phyloP scores from a whole-genome alignment of 2,113 vertebrate species.

The Oryzias curvinotus region DNA sequence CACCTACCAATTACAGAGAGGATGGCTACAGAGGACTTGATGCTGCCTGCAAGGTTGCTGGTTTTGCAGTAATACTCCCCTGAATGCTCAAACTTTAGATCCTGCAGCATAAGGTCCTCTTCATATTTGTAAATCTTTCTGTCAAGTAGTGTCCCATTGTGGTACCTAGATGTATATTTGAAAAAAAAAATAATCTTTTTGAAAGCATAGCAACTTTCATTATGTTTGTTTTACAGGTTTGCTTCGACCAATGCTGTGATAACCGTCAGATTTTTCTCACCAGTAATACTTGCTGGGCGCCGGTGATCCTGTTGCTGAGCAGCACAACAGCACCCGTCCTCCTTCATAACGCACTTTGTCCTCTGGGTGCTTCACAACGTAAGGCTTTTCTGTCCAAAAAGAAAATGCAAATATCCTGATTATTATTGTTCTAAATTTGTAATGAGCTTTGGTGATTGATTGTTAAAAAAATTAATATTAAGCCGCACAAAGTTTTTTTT shows the following conservation, averaged over 20 bases:
- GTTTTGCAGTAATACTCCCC: slow-evolving; percentile 92
- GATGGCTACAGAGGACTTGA: slow-evolving; percentile 80
- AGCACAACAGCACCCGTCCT: slow-evolving; percentile 89
- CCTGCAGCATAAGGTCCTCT: slow-evolving; percentile 78
- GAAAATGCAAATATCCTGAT: slow-evolving; percentile 25
- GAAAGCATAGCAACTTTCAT: background rate
- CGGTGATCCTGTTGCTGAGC: slow-evolving; percentile 86
- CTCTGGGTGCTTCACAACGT: slow-evolving; percentile 89
- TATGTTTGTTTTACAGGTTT: background rate
- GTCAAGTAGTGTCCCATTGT: slow-evolving; percentile 89
- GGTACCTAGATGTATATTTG: slow-evolving; percentile 81
- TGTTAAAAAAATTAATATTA: too few relatives aligned
- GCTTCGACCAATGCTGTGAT: background rate
- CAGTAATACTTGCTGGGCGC: slow-evolving; percentile 88
- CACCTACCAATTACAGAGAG: slow-evolving; percentile 86
- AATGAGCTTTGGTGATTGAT: too few relatives aligned
- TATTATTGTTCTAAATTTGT: background rate
- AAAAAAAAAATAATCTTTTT: background rate
- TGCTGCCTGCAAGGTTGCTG: slow-evolving; percentile 82
- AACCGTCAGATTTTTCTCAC: slow-evolving; percentile 74
- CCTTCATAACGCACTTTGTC: slow-evolving; percentile 83
- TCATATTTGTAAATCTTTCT: slow-evolving; percentile 73
- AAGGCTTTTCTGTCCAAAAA: slow-evolving; percentile 83
- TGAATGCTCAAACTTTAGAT: slow-evolving; percentile 74
- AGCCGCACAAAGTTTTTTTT: slow-evolving; percentile 17